Percentiles rank a stretch among this genome's conserved stretches.
Conservation (phyloP, 1,140 invertebrate genomes). For the Drosophila sucinea region DNA sequence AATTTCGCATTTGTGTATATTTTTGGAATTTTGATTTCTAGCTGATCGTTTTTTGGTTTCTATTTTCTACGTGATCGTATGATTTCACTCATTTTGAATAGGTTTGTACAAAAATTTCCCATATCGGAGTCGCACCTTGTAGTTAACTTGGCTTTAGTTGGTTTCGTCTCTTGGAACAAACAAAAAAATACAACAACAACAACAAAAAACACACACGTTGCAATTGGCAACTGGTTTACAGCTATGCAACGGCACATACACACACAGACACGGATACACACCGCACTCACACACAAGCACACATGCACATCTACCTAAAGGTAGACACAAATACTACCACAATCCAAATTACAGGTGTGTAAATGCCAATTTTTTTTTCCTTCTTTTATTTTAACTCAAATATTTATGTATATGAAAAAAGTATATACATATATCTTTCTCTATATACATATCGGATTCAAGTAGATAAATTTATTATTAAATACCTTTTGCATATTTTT, state of each 20-base stretch:
- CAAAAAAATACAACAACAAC: slow-evolving; percentile 44
- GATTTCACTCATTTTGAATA: slow-evolving; percentile 7
- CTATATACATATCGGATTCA: neutral
- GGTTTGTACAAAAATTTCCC: slow-evolving; percentile 21
- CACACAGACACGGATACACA: slow-evolving; percentile 37
- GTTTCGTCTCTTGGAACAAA: slow-evolving; percentile 52
- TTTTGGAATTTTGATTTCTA: neutral
- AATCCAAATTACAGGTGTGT: slow-evolving; percentile 64
- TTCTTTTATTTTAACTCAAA: slow-evolving; percentile 47
- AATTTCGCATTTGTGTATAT: neutral
- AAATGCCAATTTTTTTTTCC: slow-evolving; percentile 63
- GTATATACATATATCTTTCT: slow-evolving; percentile 21
- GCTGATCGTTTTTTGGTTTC: too few species aligned
- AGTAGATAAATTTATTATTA: too few species aligned
- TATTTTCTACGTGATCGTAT: slow-evolving; percentile 1
- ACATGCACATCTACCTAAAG: slow-evolving; percentile 30
- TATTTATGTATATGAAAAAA: slow-evolving; percentile 22
- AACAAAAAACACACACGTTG: slow-evolving; percentile 52
- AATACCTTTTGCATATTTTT: slow-evolving; percentile 5
- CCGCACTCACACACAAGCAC: slow-evolving; percentile 26
- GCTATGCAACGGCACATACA: slow-evolving; percentile 65
- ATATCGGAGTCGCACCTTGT: slow-evolving; percentile 28
- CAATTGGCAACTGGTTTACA: slow-evolving; percentile 80
- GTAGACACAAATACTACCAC: slow-evolving; percentile 43
- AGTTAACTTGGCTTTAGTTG: slow-evolving; percentile 18